phyloP scores from a whole-genome alignment of 2,113 vertebrate genomes.

The Misgurnus anguillicaudatus region DNA sequence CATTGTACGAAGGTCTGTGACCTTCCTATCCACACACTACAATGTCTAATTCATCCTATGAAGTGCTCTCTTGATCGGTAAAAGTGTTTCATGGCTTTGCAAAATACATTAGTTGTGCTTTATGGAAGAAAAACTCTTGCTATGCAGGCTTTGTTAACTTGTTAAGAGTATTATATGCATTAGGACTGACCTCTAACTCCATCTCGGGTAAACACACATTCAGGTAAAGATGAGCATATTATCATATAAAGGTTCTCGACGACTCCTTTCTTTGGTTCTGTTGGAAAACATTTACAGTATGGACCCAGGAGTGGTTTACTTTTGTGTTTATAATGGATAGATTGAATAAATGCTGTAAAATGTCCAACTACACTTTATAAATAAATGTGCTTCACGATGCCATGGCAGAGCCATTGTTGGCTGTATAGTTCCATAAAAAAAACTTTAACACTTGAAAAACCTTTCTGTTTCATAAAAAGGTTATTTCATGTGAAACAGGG shows the following conservation, averaged over 20 bases:
- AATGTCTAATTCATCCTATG: slow-evolving; percentile 39
- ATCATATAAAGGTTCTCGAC: neutral
- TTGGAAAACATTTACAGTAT: neutral
- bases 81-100: slow-evolving; percentile 21
- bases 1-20: slow-evolving; percentile 27
- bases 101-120: slow-evolving; percentile 36
- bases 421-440: too few species aligned
- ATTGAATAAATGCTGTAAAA: too few species aligned
- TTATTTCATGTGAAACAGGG: too few species aligned
- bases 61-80: slow-evolving; percentile 41
- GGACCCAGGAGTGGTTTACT: neutral
- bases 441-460: too few species aligned
- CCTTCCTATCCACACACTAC: slow-evolving; percentile 50
- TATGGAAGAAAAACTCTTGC: slow-evolving; percentile 2
- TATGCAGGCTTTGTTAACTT: slow-evolving; percentile 14
- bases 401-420: too few species aligned
- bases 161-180: slow-evolving; percentile 27
- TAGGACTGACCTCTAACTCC: slow-evolving; percentile 10
- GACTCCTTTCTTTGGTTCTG: neutral
- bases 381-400: too few species aligned
- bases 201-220: neutral
- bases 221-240: neutral
- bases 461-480: too few species aligned
- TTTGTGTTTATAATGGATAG: too few species aligned
- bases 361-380: too few species aligned